Base-by-base conservation (phyloP, 2,797 vertebrate genomes). In the Acanthornis magna region DNA sequence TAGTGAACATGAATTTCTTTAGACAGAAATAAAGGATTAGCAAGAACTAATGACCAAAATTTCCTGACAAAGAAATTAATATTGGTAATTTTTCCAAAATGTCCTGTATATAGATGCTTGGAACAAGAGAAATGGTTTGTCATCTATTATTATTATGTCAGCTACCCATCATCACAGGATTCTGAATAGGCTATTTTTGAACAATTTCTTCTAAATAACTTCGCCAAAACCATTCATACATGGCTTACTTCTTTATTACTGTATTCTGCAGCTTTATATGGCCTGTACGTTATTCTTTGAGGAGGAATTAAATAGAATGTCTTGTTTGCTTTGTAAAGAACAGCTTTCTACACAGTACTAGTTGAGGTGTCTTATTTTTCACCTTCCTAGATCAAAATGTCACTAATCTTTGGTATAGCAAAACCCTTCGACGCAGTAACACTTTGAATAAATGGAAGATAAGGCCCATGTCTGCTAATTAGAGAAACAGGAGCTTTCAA, bases 401-500 rank as follows among this genome's bases (percentile, higher is more conserved):
- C 81, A 53, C 45, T 63, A 73, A 25, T 53, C 19, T 93, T 90
- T 84, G 17, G 43, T 32, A 20, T 13, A 75, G 38, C 8, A 91
- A 81, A 93, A 81, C 51, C 57, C 30, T 90, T 75, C 45, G 80
- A 84, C 73, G 81, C 16, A 51, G 53, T 71, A 83, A 36, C 34
- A 72, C n/a, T 89, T 81, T 4, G 9, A 91, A 90, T 78, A 90
- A 93, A 84, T 70, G 57, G 85, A 79, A 91, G 66, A 81, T 75
- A 91, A 88, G 60, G 70, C 36, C 40, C 48, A 77, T 74, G 58
- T 75, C 88, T 84, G 38, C 55, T 90, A 94, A 96, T 94, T 93
- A 95, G 66, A 88, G 76, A 94, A 95, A 77, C 80, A 94, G 73
- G 91, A 94, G 93, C 50, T 95, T 84, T 90, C 93, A 73, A 93